Base-by-base conservation (phyloP, 35 echinoderm and acorn worm species). In the Patiria miniata region DNA sequence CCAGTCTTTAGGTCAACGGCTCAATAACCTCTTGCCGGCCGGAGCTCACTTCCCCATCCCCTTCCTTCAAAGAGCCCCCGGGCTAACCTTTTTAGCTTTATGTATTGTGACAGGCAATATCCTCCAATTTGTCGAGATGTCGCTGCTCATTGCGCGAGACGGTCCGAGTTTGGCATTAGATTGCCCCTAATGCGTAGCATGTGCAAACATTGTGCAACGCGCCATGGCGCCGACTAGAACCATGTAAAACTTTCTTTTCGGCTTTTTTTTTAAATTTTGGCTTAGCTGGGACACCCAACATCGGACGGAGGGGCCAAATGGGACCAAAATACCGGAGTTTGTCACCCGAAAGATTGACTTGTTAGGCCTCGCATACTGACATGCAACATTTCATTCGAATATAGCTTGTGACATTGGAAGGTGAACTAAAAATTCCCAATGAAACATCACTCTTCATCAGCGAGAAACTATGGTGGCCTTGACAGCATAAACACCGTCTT, bases 41-140 rank as follows among this genome's bases (percentile, higher is more conserved):
- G 34, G 65, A 26, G 65, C 14, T 23, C 26, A 23, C 34, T 73
- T 73, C 65, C 65, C 65, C 21, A n/a, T n/a, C 8, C 34, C 29
- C 65, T 26, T 32, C 65, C 65, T 34, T 47, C 26, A 73, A 73
- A 30, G 19, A 36, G 65, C 65, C 65, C 57, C 26, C 65, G 34
- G 65, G 65, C 65, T 23, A 10, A n/a, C 7, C 65, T 3, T 73
- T 30, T 73, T 73, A 73, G 65, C 29, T 9, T 73, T 73, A 73
- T 73, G 23, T 36, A 73, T 73, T 26, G 23, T 36, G 65, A 73
- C 65, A 73, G 65, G 65, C 29, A 73, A 73, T 73, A 73, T 73
- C 65, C 65, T 36, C 26, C 34, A 73, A 73, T 73, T 73, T 73
- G 65, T 73, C 21, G 26, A 28, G 23, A 26, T 34, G 65, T 73